phyloP scores from a whole-genome alignment of 2,888 invertebrate genomes.

The Melieria picta region DNA sequence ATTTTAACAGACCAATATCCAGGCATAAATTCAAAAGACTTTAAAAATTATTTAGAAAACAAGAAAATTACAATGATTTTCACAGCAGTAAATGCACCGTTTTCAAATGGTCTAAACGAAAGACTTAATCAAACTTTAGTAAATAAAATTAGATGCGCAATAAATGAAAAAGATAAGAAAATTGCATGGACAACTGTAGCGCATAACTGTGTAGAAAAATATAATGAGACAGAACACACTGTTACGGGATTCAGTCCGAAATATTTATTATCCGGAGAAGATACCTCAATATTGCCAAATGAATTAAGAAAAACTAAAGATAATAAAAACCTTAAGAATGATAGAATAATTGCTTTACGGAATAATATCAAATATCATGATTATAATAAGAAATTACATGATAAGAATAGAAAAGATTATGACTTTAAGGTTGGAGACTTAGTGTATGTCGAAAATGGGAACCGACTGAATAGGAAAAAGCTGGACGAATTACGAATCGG shows the following conservation, averaged over 20 bases:
- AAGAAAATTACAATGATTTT: slow-evolving; percentile 38
- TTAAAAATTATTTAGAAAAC: slow-evolving; percentile 49
- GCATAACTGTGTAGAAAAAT: slow-evolving; percentile 34
- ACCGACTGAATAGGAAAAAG: slow-evolving; percentile 40
- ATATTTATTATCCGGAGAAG: slow-evolving; percentile 36
- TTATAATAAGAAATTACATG: slow-evolving; percentile 35
- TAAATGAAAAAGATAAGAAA: slow-evolving; percentile 37
- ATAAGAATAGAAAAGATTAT: slow-evolving; percentile 31
- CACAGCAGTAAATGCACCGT: slow-evolving; percentile 39
- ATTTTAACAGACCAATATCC: slow-evolving; percentile 36
- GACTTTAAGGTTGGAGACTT: slow-evolving; percentile 33
- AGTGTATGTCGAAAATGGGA: slow-evolving; percentile 38
- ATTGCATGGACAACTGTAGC: slow-evolving; percentile 39
- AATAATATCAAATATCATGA: slow-evolving; percentile 36
- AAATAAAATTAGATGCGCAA: slow-evolving; percentile 41
- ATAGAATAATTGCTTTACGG: slow-evolving; percentile 32
- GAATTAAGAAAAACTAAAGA: slow-evolving; percentile 32
- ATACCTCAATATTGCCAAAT: slow-evolving; percentile 31
- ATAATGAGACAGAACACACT: slow-evolving; percentile 41
- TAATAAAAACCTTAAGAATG: slow-evolving; percentile 24
- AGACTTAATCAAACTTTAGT: slow-evolving; percentile 40
- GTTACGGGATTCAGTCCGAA: slow-evolving; percentile 38
- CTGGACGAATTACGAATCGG: slow-evolving; percentile 34
- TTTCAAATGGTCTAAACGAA: slow-evolving; percentile 40
- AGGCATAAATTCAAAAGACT: slow-evolving; percentile 48